phyloP scores from a whole-genome alignment of 2,113 vertebrate genomes.

The Uria aalge region DNA sequence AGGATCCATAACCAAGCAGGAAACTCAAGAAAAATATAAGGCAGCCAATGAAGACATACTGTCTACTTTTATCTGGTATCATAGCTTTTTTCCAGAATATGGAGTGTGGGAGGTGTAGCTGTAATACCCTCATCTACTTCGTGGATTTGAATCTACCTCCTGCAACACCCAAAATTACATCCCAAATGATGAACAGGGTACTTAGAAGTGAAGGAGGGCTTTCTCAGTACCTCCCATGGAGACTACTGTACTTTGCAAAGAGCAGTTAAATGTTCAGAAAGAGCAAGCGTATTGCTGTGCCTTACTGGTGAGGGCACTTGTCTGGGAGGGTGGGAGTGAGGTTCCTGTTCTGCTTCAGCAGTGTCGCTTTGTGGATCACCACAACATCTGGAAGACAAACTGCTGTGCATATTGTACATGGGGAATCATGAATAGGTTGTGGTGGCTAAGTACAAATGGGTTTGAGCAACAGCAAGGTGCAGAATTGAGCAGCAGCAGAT shows the following conservation, averaged over 20 bases:
- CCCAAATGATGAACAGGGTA: neutral
- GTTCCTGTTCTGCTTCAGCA: neutral
- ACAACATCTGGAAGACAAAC: neutral
- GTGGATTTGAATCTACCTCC: neutral
- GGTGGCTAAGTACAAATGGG: neutral
- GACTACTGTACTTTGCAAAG: neutral
- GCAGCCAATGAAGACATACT: neutral
- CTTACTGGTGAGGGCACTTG: neutral
- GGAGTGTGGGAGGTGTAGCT: neutral
- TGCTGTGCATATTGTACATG: too few relatives aligned
- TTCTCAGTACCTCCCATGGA: neutral
- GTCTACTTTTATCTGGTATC: neutral
- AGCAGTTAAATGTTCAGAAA: neutral
- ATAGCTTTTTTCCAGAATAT: neutral
- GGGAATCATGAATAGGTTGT: neutral
- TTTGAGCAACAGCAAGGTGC: neutral
- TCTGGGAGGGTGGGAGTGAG: neutral
- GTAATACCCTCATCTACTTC: neutral
- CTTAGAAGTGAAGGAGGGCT: neutral
- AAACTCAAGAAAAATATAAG: neutral
- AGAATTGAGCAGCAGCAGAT: neutral
- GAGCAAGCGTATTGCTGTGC: neutral
- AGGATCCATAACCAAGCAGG: neutral
- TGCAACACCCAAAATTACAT: neutral
- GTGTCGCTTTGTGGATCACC: neutral